Evolutionary conservation across 2,797 vertebrate genomes (phyloP).

Genomic region (Syngnathus rostellatus): DNA sequence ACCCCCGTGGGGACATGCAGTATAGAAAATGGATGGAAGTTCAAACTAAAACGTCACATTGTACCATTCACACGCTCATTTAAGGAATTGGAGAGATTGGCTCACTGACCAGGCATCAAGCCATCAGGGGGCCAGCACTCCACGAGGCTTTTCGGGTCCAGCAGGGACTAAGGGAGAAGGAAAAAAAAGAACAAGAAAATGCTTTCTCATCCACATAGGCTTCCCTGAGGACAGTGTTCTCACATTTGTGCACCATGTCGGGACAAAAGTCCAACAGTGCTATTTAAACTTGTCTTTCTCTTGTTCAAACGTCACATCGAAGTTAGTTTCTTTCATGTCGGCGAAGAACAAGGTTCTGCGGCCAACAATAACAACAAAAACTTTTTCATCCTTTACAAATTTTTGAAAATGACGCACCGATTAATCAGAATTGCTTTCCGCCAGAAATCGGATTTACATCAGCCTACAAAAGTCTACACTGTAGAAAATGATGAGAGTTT

Average conservation of each 20-base stretch:
- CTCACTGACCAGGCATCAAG: constrained; percentile 82
- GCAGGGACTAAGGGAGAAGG: constrained; percentile 69
- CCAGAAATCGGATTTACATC: too few species aligned
- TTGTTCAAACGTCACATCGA: background rate
- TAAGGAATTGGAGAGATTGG: background rate
- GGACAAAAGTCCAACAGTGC: background rate
- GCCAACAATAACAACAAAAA: too few species aligned
- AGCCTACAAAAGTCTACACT: too few species aligned
- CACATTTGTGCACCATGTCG: too few species aligned
- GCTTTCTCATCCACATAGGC: background rate
- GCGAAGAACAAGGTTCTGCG: too few species aligned
- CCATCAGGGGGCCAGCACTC: constrained; percentile 81
- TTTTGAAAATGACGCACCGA: too few species aligned
- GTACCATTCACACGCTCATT: background rate
- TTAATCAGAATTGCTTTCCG: too few species aligned
- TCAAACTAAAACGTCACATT: background rate
- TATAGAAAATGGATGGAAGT: too few species aligned
- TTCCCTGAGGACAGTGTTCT: background rate
- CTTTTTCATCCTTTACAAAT: too few species aligned
- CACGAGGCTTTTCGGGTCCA: constrained; percentile 75
- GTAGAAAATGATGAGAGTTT: too few species aligned
- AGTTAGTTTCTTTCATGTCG: background rate
- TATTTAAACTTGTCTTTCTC: background rate
- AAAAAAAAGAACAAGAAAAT: background rate
- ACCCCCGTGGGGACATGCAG: too few species aligned